A percentile compares a stretch with the other conserved stretches of the same genome.
Evolutionary conservation across 2,888 invertebrate species (phyloP).

Genomic region (Bibio marci): DNA sequence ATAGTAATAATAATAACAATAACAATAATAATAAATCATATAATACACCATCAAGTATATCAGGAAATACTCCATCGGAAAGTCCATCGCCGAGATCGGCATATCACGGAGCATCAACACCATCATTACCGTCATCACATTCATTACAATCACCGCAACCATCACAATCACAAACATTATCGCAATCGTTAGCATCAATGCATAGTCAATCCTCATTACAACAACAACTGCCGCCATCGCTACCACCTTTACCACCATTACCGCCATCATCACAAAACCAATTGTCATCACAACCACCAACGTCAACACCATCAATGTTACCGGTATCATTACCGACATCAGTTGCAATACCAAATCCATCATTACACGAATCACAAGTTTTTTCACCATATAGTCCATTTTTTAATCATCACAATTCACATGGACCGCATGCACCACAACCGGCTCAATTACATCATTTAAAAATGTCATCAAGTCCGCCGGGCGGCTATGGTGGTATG

Average conservation of each 20-base stretch:
- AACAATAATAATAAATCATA: background rate
- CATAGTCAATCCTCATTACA: no score
- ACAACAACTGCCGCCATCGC: no score
- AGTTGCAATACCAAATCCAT: constrained; percentile 92
- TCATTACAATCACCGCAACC: constrained; percentile 55
- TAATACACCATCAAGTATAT: constrained; percentile 11
- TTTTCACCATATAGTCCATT: constrained; percentile 85
- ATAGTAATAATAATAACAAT: no score
- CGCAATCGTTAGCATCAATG: no score
- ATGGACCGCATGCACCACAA: constrained; percentile 29
- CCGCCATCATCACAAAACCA: no score
- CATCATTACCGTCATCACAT: constrained; percentile 70
- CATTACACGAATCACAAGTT: constrained; percentile 85
- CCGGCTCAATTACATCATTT: constrained; percentile 27
- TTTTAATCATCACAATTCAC: constrained; percentile 46
- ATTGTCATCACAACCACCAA: constrained; percentile 13
- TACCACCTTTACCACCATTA: no score
- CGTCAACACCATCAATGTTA: constrained; percentile 63
- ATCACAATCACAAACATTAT: no score
- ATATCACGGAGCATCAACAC: constrained; percentile 36
- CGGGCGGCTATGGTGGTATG: constrained; percentile 48
- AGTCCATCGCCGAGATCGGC: constrained; percentile 54
- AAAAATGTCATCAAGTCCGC: constrained; percentile 30
- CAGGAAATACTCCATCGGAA: constrained; percentile 32
- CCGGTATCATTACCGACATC: constrained; percentile 82